Evolutionary conservation across 2,888 invertebrate species (phyloP), one percentile per base, ranked within the genome.

Genomic region (Pollenia labialis): DNA sequence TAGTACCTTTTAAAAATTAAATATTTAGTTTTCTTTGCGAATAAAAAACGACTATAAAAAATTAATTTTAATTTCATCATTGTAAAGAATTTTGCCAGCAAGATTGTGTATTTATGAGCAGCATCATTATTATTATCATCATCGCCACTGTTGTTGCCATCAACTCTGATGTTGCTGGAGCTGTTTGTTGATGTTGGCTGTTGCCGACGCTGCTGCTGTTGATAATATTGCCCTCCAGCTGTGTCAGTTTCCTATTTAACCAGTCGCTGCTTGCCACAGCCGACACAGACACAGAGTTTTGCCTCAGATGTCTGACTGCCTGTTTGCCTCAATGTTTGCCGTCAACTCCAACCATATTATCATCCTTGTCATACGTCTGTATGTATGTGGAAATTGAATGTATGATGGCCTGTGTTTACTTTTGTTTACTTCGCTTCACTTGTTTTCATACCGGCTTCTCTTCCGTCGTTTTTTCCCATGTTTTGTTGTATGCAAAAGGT

Each of bases 221-320:
- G 83, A 81, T 87, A 79, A 81, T 84, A 81, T 87, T 87, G 89
- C 88, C 88, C 81, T 87, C 88, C 85, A 89, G 87, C 89, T 87
- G 88, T 82, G 88, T 88, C 87, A 87, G 85, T 88, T 88, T 88
- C 79, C 88, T 85, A 85, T 88, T 87, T 88, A 88, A 88, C 88
- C 88, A 89, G 88, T 86, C 88, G 76, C 72, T 80, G 82, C 66
- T 76, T 87, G 81, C 72, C 74, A 82, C 82, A 74, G 48, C 79
- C 86, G 52, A 69, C 79, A 74, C 68, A 84, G 82, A 64, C 56
- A 74, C 68, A 84, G 82, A 64, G 50, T 81, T 58, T 85, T 81
- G 71, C 60, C 71, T 79, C 69, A 71, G 54, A 82, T 77, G 71
- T 44, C 71, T 66, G 77, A 54, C 58, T 60, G 71, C 50, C 71